phyloP scores from a whole-genome alignment of 2,797 vertebrate species.

The Pitangus sulphuratus region DNA sequence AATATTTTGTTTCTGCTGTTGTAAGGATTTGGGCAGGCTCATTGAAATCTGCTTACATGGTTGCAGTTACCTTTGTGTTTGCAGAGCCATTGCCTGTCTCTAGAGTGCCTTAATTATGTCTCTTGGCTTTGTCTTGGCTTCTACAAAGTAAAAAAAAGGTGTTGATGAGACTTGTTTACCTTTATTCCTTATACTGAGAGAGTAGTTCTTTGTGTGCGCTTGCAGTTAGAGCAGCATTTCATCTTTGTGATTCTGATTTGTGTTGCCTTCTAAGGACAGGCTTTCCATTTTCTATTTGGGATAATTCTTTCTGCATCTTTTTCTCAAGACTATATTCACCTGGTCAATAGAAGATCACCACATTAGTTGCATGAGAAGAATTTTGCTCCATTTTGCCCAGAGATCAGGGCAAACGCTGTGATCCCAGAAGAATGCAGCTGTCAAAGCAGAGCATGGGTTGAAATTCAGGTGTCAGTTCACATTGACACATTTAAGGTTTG shows the following conservation, averaged over 20 bases:
- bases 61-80: constrained; percentile 19
- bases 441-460: neutral
- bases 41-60: neutral
- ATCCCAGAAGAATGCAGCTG: neutral
- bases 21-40: neutral
- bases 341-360: neutral
- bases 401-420: neutral
- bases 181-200: neutral
- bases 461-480: neutral
- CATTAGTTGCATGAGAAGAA: neutral
- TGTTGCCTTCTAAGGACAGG: neutral
- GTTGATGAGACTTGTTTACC: neutral
- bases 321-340: neutral
- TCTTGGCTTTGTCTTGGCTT: neutral
- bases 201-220: neutral
- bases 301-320: neutral
- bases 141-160: neutral
- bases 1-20: neutral
- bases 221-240: neutral
- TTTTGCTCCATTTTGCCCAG: neutral
- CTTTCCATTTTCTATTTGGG: neutral
- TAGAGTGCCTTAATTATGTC: neutral
- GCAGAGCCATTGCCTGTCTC: neutral
- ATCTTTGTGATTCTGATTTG: neutral
- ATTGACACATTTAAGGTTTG: neutral